Evolutionary conservation across 2,113 vertebrate species (phyloP), one percentile per base, ranked within the genome.

Genomic region (Athene noctua): DNA sequence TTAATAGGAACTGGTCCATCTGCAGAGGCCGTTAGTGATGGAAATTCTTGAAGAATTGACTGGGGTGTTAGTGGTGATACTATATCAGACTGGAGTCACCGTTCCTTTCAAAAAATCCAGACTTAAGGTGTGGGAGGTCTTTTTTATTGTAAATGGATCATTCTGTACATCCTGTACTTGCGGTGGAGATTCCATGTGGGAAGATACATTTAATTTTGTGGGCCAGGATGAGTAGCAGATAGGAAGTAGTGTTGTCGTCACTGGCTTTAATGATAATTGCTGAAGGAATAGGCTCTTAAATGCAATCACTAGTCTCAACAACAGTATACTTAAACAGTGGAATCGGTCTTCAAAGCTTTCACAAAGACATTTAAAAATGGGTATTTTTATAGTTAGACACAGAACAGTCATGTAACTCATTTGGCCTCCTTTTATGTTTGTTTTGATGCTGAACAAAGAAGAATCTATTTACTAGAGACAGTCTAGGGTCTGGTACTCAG

Each of bases 391-490:
- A 85, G 81, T 71, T 54, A 38, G 81, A 46, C 42, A 51, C 13
- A 36, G 57, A 79, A 82, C 18, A 16, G 27, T 92, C 74, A 30
- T 44, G 30, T 90, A 79, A 63, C 70, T 93, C 52, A 8, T 85
- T 83, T 94, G 90, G 80, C 90, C 78, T 85, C 1, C 0, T 38
- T 91, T 84, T 80, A 5, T 6, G 34, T 84, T 87, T 91, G 63
- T 94, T 93, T 40, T 84, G 90, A 59, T 34, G 38, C 38, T 87
- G 81, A 91, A 85, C 78, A 91, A 96, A 93, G 72, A 32, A 40
- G 75, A 85, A 74, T 81, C 49, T 77, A 13, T 92, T 84, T 74
- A 38, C 59, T 80, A 55, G 47, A 72, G 66, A 46, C 62, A 27
- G 36, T 40, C 13, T 54, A 72, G 46, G 58, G 71, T 72, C 61